Conservation (phyloP, 2,113 vertebrate species). For the Eleginops maclovinus region DNA sequence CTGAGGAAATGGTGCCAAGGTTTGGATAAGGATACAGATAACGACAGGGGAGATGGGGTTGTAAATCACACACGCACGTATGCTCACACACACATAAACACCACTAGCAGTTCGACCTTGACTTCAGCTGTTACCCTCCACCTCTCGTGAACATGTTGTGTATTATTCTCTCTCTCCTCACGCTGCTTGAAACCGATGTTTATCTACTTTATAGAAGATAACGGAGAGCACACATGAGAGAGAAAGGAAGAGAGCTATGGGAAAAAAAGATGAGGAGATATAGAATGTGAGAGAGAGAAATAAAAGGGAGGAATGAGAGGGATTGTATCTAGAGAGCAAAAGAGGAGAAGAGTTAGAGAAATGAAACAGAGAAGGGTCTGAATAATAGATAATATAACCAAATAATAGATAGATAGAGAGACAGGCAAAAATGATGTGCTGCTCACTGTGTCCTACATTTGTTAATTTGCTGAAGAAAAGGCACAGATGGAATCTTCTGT, state of each 20-base stretch:
- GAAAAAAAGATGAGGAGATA: not conserved
- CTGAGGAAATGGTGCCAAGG: constrained; percentile 69
- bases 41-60: constrained; percentile 71
- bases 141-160: constrained; percentile 70
- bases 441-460: constrained; percentile 53
- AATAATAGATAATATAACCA: constrained; percentile 68
- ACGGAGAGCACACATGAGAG: constrained; percentile 38
- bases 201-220: constrained; percentile 73
- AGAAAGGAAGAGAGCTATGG: constrained; percentile 13
- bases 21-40: constrained; percentile 79
- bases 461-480: constrained; percentile 43
- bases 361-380: constrained; percentile 51
- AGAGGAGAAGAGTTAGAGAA: constrained; percentile 25
- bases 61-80: constrained; percentile 66
- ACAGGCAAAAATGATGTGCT: constrained; percentile 40
- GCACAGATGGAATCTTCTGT: constrained; percentile 30
- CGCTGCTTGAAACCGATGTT: constrained; percentile 63
- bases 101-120: constrained; percentile 70
- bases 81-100: constrained; percentile 30
- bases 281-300: constrained; percentile 12
- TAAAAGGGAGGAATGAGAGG: constrained; percentile 11
- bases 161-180: constrained; percentile 62
- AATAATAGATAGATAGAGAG: constrained; percentile 65
- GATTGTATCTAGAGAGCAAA: constrained; percentile 16
- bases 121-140: constrained; percentile 62